A percentile compares a stretch with the other conserved stretches of the same genome.
Evolutionary conservation across 2,113 vertebrate species (phyloP).

Genomic region (Craseonycteris thonglongyai): DNA sequence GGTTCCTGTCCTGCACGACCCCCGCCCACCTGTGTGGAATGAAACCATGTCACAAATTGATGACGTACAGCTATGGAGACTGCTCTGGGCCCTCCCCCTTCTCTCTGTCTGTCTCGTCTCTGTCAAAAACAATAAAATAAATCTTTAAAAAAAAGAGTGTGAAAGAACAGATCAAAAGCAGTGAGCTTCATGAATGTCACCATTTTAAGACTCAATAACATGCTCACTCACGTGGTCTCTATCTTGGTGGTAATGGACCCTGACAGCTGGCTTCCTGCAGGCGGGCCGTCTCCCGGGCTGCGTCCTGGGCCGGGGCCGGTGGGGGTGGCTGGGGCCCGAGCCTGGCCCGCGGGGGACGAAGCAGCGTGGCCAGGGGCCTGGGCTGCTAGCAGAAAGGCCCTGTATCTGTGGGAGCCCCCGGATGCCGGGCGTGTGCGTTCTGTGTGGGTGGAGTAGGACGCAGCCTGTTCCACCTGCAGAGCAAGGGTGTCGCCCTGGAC

Average conservation of each 20-base stretch:
- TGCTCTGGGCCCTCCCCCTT: too few species aligned
- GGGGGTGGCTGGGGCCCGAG: neutral
- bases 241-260: neutral
- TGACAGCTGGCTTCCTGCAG: rapidly evolving
- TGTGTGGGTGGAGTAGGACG: rapidly evolving
- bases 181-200: too few species aligned
- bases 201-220: neutral
- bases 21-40: too few species aligned
- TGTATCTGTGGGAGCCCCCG: too few species aligned
- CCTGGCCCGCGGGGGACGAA: neutral
- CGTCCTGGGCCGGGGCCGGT: neutral
- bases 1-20: too few species aligned
- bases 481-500: neutral
- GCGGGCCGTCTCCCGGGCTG: neutral
- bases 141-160: too few species aligned
- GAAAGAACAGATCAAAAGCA: neutral
- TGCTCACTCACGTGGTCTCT: neutral
- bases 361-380: neutral
- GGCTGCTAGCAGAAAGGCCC: neutral
- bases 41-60: too few species aligned
- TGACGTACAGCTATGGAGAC: too few species aligned
- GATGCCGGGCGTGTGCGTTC: too few species aligned
- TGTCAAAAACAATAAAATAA: too few species aligned
- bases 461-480: rapidly evolving
- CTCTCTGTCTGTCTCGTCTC: too few species aligned